Percentiles rank a stretch among this genome's conserved stretches.
Evolutionary conservation across 2,888 invertebrate species (phyloP).

Genomic region (Xylota segnis): DNA sequence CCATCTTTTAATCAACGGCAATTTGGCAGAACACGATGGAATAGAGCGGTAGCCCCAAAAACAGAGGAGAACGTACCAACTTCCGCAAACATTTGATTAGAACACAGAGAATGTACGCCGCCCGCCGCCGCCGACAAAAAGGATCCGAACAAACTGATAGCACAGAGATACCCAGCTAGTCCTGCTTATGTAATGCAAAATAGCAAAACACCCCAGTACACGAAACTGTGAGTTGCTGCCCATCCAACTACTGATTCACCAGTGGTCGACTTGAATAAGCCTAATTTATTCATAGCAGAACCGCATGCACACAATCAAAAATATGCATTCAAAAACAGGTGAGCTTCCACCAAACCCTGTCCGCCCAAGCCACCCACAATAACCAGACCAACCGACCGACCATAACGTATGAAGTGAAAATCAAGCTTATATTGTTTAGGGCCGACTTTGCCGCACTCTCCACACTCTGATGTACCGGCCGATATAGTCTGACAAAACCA

Average conservation of each 20-base stretch:
- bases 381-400: slow-evolving; percentile 42
- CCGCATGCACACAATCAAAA: slow-evolving; percentile 76
- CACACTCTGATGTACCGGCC: slow-evolving; percentile 49
- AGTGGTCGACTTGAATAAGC: slow-evolving; percentile 75
- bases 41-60: background rate
- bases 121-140: too few relatives aligned
- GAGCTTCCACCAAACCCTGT: slow-evolving; percentile 45
- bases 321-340: slow-evolving; percentile 76
- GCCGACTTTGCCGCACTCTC: slow-evolving; percentile 64
- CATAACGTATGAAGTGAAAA: slow-evolving; percentile 76
- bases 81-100: slow-evolving; percentile 76
- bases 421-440: slow-evolving; percentile 77
- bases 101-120: slow-evolving; percentile 55
- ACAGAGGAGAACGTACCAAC: slow-evolving; percentile 29
- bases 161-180: slow-evolving; percentile 5
- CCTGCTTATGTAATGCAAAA: slow-evolving; percentile 73
- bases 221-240: slow-evolving; percentile 30
- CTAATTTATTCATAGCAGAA: slow-evolving; percentile 77
- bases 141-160: slow-evolving; percentile 27
- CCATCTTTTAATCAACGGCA: slow-evolving; percentile 66
- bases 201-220: slow-evolving; percentile 58
- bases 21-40: slow-evolving; percentile 49
- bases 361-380: background rate
- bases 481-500: slow-evolving; percentile 73
- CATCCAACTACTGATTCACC: slow-evolving; percentile 53